Evolutionary conservation across 2,888 invertebrate genomes (phyloP).

Genomic region (Eremobia ochroleuca): DNA sequence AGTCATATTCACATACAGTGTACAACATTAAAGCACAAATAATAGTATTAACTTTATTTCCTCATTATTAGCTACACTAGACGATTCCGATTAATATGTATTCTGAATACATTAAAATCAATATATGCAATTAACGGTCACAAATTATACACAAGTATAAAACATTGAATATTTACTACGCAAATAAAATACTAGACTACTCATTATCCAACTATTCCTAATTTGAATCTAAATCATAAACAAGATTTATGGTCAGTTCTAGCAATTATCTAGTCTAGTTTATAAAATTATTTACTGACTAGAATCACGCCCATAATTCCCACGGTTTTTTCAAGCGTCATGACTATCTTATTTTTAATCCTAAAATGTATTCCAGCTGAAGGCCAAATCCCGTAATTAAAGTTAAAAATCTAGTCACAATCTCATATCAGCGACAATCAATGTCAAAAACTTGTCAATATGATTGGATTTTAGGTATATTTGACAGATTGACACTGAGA

Average conservation of each 20-base stretch:
- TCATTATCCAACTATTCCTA: conserved; percentile 14
- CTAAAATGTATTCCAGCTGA: not conserved
- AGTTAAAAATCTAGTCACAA: not conserved
- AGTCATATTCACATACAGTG: not conserved
- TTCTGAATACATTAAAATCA: conserved; percentile 32
- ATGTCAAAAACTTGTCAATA: not conserved
- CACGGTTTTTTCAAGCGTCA: conserved; percentile 1
- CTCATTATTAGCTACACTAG: conserved; percentile 6
- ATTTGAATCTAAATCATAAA: conserved; percentile 27
- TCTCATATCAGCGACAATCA: not conserved
- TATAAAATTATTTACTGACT: conserved; percentile 25
- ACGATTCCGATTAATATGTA: conserved; percentile 16
- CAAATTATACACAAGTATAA: conserved; percentile 14
- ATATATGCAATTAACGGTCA: conserved; percentile 18
- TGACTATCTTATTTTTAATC: not conserved
- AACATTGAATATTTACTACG: conserved; percentile 30
- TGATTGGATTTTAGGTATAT: not conserved
- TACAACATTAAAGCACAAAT: not conserved
- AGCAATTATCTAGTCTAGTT: conserved; percentile 28
- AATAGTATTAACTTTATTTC: not conserved
- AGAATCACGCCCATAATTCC: conserved; percentile 6
- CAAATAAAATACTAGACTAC: conserved; percentile 25
- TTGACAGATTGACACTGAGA: not conserved
- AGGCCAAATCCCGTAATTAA: not conserved
- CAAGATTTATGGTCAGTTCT: conserved; percentile 32